Base-by-base conservation (phyloP, 2,113 vertebrate species). In the Seriola dumerili region DNA sequence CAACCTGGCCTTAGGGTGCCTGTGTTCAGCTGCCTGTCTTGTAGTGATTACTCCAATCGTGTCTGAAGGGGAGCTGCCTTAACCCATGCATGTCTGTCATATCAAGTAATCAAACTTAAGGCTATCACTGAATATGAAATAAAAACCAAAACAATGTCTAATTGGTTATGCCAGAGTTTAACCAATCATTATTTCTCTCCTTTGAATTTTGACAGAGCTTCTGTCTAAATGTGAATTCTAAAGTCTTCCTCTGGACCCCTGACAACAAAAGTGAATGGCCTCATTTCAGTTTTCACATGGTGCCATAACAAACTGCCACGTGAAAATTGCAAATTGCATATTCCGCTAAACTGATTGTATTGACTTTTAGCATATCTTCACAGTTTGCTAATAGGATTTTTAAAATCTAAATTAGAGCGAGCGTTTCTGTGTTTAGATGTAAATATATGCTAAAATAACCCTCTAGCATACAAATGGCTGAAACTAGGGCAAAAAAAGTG, bases 41-140 rank as follows among this genome's bases (percentile, higher is more conserved):
- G n/a, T 16, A 38, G 78, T 88, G 88, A 93, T 94, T 89, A 92
- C 82, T 74, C 42, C 55, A 72, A 85, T 72, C 65, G 65, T 29
- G 46, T 64, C 78, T 85, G 71, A 71, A 82, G 76, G 57, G 74
- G 68, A 66, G 38, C 75, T 4, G 50, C 16, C 32, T 85, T 83
- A 87, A 89, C 83, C 79, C 69, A 12, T 42, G 52, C 78, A 40
- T 3, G 11, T 6, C 75, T 77, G 57, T 46, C 84, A 81, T 8
- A 38, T 55, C 70, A 62, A 72, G 25, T 50, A 46, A 67, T 78
- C 46, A 55, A 50, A 69, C 46, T 64, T 40, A 10, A 64, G 23
- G n/a, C 44, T 42, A 7, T 67, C 58, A 8, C 34, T 2, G 44
- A 59, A 38, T 72, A 34, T 5, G 34, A 55, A 72, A 65, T 59